Base-by-base conservation (phyloP, 2,888 invertebrate species). In the Capitulum mitella region DNA sequence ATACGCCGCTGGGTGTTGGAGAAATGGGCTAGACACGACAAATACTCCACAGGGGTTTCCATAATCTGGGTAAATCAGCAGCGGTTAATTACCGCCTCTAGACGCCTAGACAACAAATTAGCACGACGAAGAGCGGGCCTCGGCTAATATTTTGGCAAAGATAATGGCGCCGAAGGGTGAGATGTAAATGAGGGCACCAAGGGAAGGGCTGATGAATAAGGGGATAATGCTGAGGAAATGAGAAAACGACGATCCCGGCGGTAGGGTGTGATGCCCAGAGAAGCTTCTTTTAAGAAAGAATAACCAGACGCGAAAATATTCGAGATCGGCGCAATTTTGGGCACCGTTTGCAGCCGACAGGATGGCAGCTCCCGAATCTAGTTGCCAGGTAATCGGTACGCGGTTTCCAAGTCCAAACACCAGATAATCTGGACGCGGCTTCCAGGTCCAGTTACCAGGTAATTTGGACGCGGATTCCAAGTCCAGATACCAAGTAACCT, bases 111-210 rank as follows among this genome's bases (percentile, higher is more conserved):
- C 70, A 40, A 70, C 70, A 70, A 70, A 70, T 70, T 70, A 70
- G 70, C 70, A 70, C 70, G 26, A 22, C 70, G 2, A 70, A 40
- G 40, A 70, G 70, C 37, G 70, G 10, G 70, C 12, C 40, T 40
- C 40, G 70, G 70, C 70, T 70, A 76, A 76, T 76, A 76, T 76
- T 76, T 76, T 76, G 76, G 46, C 76, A 43, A 46, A 76, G 76
- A 76, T 76, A 76, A 76, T 76, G 46, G 76, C 43, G 46, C 14
- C 46, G 32, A 29, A 76, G 76, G 76, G 76, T 48, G 46, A 32
- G 14, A 76, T 76, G 76, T 32, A 76, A 76, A 76, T 76, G 76
- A 76, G 76, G 46, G 8, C n/a, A 32, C 46, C 76, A 46, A 76
- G 46, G 46, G 29, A 76, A 48, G 76, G 76, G 76, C 46, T 37